A percentile compares a stretch with the other conserved stretches of the same genome.
phyloP scores from a whole-genome alignment of 2,113 vertebrate genomes.

The Cromileptes altivelis region DNA sequence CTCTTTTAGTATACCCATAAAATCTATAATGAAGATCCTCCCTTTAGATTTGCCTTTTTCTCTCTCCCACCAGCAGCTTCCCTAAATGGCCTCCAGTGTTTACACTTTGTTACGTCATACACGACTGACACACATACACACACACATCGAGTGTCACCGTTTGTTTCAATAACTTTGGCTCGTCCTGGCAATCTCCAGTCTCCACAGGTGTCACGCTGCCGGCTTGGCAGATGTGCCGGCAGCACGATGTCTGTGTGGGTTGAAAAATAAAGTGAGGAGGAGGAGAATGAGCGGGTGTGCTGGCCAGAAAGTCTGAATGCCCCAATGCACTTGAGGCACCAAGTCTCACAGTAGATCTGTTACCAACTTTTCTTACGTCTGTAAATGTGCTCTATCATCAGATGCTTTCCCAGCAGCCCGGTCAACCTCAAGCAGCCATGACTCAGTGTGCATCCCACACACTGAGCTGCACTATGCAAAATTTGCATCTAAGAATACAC shows the following conservation, averaged over 20 bases:
- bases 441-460: neutral
- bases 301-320: neutral
- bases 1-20: slow-evolving; percentile 19
- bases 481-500: neutral
- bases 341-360: neutral
- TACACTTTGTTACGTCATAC: slow-evolving; percentile 58
- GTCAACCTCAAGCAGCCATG: neutral
- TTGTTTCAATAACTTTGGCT: slow-evolving; percentile 38
- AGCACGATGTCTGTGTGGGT: slow-evolving; percentile 16
- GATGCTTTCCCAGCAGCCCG: neutral
- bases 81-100: slow-evolving; percentile 59
- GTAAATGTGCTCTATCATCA: slow-evolving; percentile 1
- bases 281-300: slow-evolving; percentile 5
- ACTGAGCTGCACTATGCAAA: slow-evolving; percentile 2
- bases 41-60: neutral
- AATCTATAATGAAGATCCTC: slow-evolving; percentile 10
- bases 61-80: slow-evolving; percentile 32
- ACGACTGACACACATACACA: neutral
- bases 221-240: slow-evolving; percentile 22
- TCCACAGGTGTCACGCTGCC: slow-evolving; percentile 50
- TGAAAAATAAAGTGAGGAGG: slow-evolving; percentile 8
- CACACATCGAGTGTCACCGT: neutral
- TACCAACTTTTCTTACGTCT: neutral
- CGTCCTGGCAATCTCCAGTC: slow-evolving; percentile 1
- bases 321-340: slow-evolving; percentile 23